Percentiles rank a stretch among this genome's conserved stretches.
Evolutionary conservation across 2,113 vertebrate species (phyloP).

Genomic region (Junco hyemalis): DNA sequence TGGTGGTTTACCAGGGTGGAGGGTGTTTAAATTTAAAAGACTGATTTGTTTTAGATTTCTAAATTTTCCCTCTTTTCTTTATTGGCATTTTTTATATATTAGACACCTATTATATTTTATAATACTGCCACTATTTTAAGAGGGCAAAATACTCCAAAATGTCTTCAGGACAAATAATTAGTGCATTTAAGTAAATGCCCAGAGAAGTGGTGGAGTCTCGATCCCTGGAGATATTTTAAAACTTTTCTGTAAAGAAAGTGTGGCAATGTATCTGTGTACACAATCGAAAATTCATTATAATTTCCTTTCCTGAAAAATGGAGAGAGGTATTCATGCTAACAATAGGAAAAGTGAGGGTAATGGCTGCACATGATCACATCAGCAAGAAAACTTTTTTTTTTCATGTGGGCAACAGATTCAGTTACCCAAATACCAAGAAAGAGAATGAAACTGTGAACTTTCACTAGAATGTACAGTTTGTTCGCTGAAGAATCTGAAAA

Average conservation of each 20-base stretch:
- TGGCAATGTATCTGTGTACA: neutral
- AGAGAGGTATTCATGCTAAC: neutral
- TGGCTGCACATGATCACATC: neutral
- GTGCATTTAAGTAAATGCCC: neutral
- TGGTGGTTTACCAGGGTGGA: neutral
- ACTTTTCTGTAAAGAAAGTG: neutral
- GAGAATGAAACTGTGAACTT: neutral
- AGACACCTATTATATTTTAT: neutral
- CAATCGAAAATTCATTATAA: neutral
- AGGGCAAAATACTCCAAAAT: neutral
- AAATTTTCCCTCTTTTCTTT: neutral
- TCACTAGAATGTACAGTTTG: neutral
- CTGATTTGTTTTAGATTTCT: neutral
- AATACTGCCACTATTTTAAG: neutral
- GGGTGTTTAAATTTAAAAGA: neutral
- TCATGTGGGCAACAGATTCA: neutral
- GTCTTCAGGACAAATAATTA: neutral
- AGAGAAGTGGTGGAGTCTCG: neutral
- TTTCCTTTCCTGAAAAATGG: neutral
- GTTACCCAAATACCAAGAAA: neutral
- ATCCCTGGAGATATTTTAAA: neutral
- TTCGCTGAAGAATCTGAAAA: neutral
- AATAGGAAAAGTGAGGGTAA: neutral
- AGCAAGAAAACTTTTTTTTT: neutral
- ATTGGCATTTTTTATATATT: neutral